These are phyloP conservation scores for Ivindomyrus marchei DNA, from an alignment of 2,113 vertebrate genomes.

Conservation along the genomic window DNA sequence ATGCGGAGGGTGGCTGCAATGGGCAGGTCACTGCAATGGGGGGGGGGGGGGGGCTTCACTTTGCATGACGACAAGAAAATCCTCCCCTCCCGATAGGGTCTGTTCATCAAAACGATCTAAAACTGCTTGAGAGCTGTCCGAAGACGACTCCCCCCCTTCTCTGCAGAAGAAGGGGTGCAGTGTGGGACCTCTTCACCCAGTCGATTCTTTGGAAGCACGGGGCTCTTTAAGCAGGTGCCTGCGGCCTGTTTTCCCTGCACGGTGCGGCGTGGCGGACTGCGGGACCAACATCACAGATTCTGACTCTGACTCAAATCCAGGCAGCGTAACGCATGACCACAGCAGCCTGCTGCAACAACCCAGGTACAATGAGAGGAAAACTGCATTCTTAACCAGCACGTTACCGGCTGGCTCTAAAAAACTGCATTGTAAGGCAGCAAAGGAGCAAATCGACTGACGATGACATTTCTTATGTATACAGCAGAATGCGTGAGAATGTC, in stretches of 20 bases:
- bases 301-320: neutral
- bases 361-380: neutral
- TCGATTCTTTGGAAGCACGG: neutral
- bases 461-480: constrained; percentile 3
- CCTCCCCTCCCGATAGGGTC: neutral
- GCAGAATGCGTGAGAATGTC: neutral
- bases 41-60: neutral
- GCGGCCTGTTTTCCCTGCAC: neutral
- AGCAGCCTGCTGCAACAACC: neutral
- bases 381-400: neutral
- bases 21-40: neutral
- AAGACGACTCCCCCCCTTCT: neutral
- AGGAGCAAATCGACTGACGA: neutral
- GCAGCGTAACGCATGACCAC: neutral
- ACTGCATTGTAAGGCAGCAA: neutral
- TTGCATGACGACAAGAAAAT: neutral
- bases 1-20: neutral
- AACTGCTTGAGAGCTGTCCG: neutral
- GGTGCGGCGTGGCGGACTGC: neutral
- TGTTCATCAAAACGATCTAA: neutral
- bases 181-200: neutral
- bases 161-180: neutral
- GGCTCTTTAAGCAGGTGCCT: neutral
- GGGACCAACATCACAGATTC: neutral
- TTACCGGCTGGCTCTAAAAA: neutral